These are phyloP conservation scores for Euwallacea similis DNA, from an alignment of 1,140 invertebrate species.

Conservation along the genomic window DNA sequence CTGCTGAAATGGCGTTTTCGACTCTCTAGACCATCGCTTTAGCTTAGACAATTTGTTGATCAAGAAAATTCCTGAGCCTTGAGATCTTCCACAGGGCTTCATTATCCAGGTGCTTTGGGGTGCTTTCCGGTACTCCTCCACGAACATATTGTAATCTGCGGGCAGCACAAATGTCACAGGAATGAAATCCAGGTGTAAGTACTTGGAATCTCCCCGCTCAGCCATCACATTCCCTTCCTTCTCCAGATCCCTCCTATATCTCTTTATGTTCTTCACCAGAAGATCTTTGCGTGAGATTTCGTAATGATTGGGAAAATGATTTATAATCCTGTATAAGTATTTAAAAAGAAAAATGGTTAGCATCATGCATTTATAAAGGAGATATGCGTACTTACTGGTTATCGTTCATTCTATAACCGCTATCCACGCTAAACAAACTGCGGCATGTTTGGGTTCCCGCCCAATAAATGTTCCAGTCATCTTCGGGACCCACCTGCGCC, in stretches of 20 bases:
- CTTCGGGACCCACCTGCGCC: conserved; percentile 86
- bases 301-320: conserved; percentile 94
- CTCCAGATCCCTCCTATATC: conserved; percentile 89
- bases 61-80: conserved; percentile 84
- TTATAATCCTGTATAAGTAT: conserved; percentile 67
- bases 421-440: conserved; percentile 90
- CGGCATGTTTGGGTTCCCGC: conserved; percentile 86
- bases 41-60: conserved; percentile 88
- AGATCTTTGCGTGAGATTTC: conserved; percentile 93
- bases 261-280: conserved; percentile 93
- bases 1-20: conserved; percentile 80
- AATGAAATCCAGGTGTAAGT: conserved; percentile 85
- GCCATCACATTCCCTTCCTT: conserved; percentile 86
- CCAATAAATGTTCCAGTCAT: conserved; percentile 98
- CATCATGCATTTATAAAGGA: conserved; percentile 3
- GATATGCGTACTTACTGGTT: conserved; percentile 70
- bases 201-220: conserved; percentile 72
- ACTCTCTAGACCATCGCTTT: conserved; percentile 84
- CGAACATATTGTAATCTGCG: conserved; percentile 94
- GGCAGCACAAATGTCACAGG: conserved; percentile 92
- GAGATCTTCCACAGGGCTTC: conserved; percentile 93
- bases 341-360: background rate
- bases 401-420: conserved; percentile 87
- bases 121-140: conserved; percentile 90
- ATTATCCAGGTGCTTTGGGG: conserved; percentile 96